These are phyloP conservation scores for Synergus laeviventris DNA, from an alignment of 2,888 invertebrate species.

Conservation along the genomic window DNA sequence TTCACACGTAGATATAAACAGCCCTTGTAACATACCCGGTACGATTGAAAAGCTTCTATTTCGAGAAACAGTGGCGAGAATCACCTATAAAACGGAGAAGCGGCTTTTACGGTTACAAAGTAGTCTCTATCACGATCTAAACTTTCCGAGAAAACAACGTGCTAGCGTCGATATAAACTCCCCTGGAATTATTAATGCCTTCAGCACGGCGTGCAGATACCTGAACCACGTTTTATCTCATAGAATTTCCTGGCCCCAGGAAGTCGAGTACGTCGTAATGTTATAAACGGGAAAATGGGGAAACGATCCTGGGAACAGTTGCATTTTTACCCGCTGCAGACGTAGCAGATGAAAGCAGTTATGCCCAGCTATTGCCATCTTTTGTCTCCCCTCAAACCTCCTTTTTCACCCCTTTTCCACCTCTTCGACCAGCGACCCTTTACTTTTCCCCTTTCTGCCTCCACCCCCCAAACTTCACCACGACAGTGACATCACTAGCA, in stretches of 20 bases:
- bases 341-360: conserved; percentile 36
- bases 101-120: conserved; percentile 20
- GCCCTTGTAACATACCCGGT: not conserved
- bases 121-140: conserved; percentile 9
- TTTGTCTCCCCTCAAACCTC: not conserved
- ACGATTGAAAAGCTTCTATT: conserved; percentile 2
- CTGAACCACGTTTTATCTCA: not conserved
- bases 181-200: conserved; percentile 25
- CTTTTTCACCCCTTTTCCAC: not conserved
- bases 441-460: not conserved
- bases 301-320: conserved; percentile 28
- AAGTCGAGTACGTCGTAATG: conserved; percentile 21
- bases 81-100: not conserved
- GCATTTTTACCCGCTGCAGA: conserved; percentile 21
- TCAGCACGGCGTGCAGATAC: not conserved
- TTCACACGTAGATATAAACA: not conserved
- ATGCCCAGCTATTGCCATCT: conserved; percentile 35
- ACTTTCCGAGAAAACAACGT: conserved; percentile 25
- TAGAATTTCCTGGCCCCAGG: not conserved
- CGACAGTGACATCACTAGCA: conserved; percentile 44
- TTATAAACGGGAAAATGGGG: conserved; percentile 9
- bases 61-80: not conserved
- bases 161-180: conserved; percentile 26
- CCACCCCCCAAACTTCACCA: conserved; percentile 14
- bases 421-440: not conserved